Evolutionary conservation across 2,797 vertebrate species (phyloP).

Genomic region (Prionace glauca): DNA sequence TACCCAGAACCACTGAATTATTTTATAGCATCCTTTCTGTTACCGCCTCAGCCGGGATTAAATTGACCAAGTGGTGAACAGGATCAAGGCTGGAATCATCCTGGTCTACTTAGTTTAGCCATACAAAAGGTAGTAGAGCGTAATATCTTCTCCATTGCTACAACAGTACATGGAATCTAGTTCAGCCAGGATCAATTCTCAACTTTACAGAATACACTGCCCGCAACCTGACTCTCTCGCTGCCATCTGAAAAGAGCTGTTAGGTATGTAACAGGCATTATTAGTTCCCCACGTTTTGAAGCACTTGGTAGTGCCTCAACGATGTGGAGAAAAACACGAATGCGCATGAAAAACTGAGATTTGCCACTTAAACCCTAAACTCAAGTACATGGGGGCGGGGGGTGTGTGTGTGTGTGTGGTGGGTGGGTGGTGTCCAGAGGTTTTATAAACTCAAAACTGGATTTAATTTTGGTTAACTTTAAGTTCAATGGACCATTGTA

Average conservation of each 20-base stretch:
- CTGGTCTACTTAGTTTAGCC: background rate
- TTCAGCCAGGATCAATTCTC: background rate
- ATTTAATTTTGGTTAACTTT: background rate
- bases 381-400: no score
- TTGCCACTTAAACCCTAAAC: background rate
- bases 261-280: background rate
- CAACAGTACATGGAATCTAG: background rate
- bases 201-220: background rate
- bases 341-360: no score
- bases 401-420: no score
- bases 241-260: background rate
- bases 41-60: background rate
- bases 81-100: background rate
- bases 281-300: background rate
- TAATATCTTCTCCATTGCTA: background rate
- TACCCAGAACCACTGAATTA: background rate
- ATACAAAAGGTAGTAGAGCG: background rate
- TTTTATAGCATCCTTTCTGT: background rate
- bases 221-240: background rate
- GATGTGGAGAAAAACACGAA: background rate
- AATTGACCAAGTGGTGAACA: background rate
- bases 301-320: background rate
- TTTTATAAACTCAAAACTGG: background rate
- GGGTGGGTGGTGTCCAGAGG: no score
- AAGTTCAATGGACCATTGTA: background rate